Evolutionary conservation across 2,888 invertebrate species (phyloP), one percentile per base, ranked within the genome.

Genomic region (Brachypterus glaber): DNA sequence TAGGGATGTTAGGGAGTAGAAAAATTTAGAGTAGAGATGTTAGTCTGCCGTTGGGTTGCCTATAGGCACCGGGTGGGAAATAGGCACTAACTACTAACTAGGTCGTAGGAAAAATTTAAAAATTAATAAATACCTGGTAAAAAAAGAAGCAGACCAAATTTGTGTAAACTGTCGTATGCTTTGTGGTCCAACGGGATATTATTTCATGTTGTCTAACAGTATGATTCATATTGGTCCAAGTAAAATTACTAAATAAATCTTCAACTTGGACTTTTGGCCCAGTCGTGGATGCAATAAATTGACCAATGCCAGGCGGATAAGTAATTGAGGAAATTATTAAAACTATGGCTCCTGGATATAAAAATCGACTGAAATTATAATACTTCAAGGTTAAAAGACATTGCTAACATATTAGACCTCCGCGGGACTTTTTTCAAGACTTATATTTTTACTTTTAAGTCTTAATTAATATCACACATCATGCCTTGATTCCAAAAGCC

Each of bases 321-420:
- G 82, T 11, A 84, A 74, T 1, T 84, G 83, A 52, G 83, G 81
- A 54, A 35, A 92, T 85, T 8, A 86, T 62, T 33, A 92, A 67
- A 0, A 92, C 85, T 39, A 96, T 77, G 50, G 92, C 74, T 3
- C 86, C 85, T 0, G 96, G 96, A 66, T 96, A 97, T 45, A 96
- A 76, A 65, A 96, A 92, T 30, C 51, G 51, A 36, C 52, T 51
- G 34, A 8, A 39, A 44, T 16, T n/a, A n/a, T n/a, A n/a, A n/a
- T n/a, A n/a, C 24, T 24, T 24, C 8, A n/a, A 8, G n/a, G 24
- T 24, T 24, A n/a, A n/a, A 24, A 24, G 7, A 8, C n/a, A 8
- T n/a, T n/a, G n/a, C 24, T 24, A n/a, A 24, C 24, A 8, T 24
- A n/a, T 8, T 24, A 8, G n/a, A n/a, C n/a, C n/a, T n/a, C n/a